These are phyloP conservation scores for Esperia sulphurella DNA, from an alignment of 2,888 invertebrate genomes.

Conservation along the genomic window DNA sequence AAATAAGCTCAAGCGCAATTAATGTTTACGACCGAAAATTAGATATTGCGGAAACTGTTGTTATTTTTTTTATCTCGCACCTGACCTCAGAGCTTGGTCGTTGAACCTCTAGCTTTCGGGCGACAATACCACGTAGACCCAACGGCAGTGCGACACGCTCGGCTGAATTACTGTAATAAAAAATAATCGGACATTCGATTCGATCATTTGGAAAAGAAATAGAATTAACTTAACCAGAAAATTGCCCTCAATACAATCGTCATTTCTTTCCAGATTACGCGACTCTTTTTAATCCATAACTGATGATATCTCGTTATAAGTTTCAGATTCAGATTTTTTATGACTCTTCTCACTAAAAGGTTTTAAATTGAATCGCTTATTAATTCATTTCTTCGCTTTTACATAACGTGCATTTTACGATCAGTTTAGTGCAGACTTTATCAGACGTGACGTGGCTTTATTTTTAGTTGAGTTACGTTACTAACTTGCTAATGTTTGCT, in stretches of 20 bases:
- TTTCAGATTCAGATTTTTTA: not conserved
- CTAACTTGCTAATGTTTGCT: constrained; percentile 21
- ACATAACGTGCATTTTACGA: constrained; percentile 36
- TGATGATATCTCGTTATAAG: not conserved
- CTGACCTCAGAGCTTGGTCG: constrained; percentile 57
- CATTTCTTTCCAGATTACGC: constrained; percentile 5
- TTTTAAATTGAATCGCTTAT: constrained; percentile 18
- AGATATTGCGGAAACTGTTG: constrained; percentile 54
- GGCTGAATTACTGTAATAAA: constrained; percentile 17
- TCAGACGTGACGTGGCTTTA: constrained; percentile 44
- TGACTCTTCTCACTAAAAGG: constrained; percentile 3
- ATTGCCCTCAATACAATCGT: constrained; percentile 27
- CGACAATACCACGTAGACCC: constrained; percentile 52
- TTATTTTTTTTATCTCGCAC: constrained; percentile 47
- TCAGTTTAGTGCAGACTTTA: constrained; percentile 35
- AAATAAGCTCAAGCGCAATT: constrained; percentile 42
- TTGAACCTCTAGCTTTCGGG: constrained; percentile 42
- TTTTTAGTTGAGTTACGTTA: constrained; percentile 28
- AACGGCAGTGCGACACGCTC: constrained; percentile 53
- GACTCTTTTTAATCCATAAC: not conserved
- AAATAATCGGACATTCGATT: constrained; percentile 26
- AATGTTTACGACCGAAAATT: constrained; percentile 63
- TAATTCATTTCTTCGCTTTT: constrained; percentile 33
- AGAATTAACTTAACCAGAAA: constrained; percentile 36
- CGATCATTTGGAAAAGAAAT: constrained; percentile 25